phyloP scores from a whole-genome alignment of 2,888 invertebrate species.

The Pelosia muscerda region DNA sequence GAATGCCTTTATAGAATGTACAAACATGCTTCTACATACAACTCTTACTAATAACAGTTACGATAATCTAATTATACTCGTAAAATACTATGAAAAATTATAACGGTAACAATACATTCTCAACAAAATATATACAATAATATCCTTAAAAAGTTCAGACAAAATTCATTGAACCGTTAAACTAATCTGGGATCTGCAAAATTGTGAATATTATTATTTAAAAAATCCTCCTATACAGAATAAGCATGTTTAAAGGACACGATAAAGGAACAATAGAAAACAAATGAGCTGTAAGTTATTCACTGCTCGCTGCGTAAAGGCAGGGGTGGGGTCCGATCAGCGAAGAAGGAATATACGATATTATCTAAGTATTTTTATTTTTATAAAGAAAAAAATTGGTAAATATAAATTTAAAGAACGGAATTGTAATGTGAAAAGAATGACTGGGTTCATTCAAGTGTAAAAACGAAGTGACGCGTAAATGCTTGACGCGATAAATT shows the following conservation, averaged over 20 bases:
- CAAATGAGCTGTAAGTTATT: conserved; percentile 78
- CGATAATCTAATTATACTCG: background rate
- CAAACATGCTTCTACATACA: too few species aligned
- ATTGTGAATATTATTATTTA: conserved; percentile 48
- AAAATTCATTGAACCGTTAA: conserved; percentile 41
- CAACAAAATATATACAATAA: background rate
- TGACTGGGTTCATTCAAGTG: conserved; percentile 15
- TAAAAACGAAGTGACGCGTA: background rate
- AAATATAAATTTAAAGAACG: conserved; percentile 38
- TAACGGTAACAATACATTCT: background rate
- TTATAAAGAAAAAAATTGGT: conserved; percentile 21
- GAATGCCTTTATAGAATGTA: too few species aligned
- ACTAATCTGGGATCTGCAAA: conserved; percentile 39
- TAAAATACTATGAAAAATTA: background rate
- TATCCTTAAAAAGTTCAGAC: conserved; percentile 7
- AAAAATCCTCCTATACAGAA: conserved; percentile 42
- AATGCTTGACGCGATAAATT: conserved; percentile 12
- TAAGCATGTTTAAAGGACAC: conserved; percentile 60
- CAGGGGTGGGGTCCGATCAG: conserved; percentile 46
- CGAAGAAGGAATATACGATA: conserved; percentile 31
- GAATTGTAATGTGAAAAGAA: conserved; percentile 24
- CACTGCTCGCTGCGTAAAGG: conserved; percentile 62
- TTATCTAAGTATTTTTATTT: conserved; percentile 45
- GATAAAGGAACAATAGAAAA: conserved; percentile 76
- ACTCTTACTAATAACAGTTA: too few species aligned